Base-by-base conservation (phyloP, 2,113 vertebrate genomes). In the Euleptes europaea region DNA sequence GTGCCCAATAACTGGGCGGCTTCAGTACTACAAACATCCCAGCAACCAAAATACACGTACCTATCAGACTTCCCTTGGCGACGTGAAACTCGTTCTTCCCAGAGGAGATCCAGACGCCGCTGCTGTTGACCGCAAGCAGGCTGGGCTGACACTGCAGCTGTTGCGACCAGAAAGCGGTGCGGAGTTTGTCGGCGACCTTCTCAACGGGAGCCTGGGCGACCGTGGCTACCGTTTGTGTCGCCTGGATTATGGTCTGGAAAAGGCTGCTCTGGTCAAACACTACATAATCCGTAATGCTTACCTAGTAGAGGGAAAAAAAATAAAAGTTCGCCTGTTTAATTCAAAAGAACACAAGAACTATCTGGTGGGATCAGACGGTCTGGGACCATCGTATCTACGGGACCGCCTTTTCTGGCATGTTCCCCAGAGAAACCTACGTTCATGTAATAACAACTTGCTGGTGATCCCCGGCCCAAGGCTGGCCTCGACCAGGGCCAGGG, bases 221-320 rank as follows among this genome's bases (percentile, higher is more conserved):
- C 0, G 97, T 97, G 81, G 98, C 98, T 80, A 99, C 97, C 0
- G 97, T 97, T 19, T 99, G 98, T 0, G 98, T 99, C 83, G 98
- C 98, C 42, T 98, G 98, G 86, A 99, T 96, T 74, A 99, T 95
- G 0, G 97, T 98, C 95, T 99, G 98, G 95, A 99, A 98, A 8
- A 99, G 86, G 90, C 98, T 98, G 92, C 97, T 97, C 95, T 99
- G 98, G 90, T 99, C 98, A 35, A 99, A 99, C 70, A 99, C 97
- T 72, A 99, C 98, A 38, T 99, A 99, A 97, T 99, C 99, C 0
- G 98, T 99, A 89, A 99, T 98, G 94, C 98, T 98, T 91, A 99
- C 98, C 99, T 99, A 91, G 10, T 72, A 21, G 23, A 33, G 40
- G 13, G n/a, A n/a, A 1, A 0, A 1, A 10, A 49, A 21, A 10